Evolutionary conservation across 2,888 invertebrate genomes (phyloP), one percentile per base, ranked within the genome.

Genomic region (Calliopum simillimum): DNA sequence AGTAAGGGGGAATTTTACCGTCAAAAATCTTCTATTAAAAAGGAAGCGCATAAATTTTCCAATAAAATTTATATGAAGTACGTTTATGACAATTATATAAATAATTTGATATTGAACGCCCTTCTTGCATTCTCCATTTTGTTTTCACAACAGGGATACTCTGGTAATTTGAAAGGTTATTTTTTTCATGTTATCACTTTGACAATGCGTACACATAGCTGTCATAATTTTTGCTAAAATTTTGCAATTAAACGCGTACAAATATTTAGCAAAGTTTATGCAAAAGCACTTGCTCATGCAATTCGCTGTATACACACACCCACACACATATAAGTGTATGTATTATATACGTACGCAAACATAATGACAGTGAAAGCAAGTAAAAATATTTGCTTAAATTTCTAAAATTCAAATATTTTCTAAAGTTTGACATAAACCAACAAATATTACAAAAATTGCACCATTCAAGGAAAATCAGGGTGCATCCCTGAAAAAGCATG

Each of bases 191-290:
- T 53, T 53, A 53, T 53, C 23, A 53, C 19, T 19, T n/a, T n/a
- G 23, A 23, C 19, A 19, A 16, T 53, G 53, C 53, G 11, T 21
- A 53, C 53, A 53, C 53, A 53, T 53, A 53, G 23, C 43, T 53
- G 41, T 64, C 64, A 53, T 49, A 53, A 64, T 64, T 64, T 51
- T 53, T 12, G 33, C 19, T 25, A 44, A 64, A 64, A 64, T 64
- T 64, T 64, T 53, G 51, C 64, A 64, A 64, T 64, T 64, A 64
- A 14, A 33, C 33, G 33, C 33, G 33, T 33, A 64, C 64, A 64
- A 64, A 64, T 64, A 64, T 64, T 64, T 64, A 64, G 25, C 51
- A 25, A 51, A 41, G 21, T 23, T 33, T 33, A 33, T 11, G 53
- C 53, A 21, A 6, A 21, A 12, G 23, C 23, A 53, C 23, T 19